Evolutionary conservation across 23 tunicate species (phyloP).

Genomic region (Styela clava): DNA sequence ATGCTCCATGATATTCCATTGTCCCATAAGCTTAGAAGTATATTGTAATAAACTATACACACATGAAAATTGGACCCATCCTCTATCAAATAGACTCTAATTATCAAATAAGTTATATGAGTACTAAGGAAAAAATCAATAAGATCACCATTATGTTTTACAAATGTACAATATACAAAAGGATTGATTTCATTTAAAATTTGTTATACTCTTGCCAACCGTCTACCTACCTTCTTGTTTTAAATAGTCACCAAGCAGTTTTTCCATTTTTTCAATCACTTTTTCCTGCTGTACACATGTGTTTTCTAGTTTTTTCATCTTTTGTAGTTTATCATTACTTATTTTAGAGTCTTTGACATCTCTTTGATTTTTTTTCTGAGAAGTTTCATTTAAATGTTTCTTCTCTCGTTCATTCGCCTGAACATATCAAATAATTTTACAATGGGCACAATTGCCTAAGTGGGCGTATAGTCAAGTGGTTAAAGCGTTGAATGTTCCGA

Average conservation of each 20-base stretch:
- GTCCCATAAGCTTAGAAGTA: no score
- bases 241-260: conserved; percentile 60
- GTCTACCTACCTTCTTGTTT: conserved; percentile 26
- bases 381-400: conserved; percentile 41
- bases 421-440: neutral
- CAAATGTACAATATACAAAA: no score
- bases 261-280: conserved; percentile 91
- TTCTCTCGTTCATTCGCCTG: conserved; percentile 93
- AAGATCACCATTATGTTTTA: no score
- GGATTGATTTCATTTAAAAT: no score
- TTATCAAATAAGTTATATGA: no score
- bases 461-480: no score
- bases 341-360: conserved; percentile 19
- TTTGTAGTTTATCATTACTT: conserved; percentile 51
- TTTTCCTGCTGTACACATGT: conserved; percentile 85
- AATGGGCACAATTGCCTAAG: neutral
- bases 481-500: no score
- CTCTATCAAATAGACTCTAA: no score
- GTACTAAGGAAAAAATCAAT: no score
- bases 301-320: conserved; percentile 59
- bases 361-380: conserved; percentile 27
- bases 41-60: no score
- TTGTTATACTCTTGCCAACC: neutral
- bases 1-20: no score
- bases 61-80: no score